A percentile compares a stretch with the other conserved stretches of the same genome.
Conservation (phyloP, 2,797 vertebrate genomes). For the Eulemur albifrons region DNA sequence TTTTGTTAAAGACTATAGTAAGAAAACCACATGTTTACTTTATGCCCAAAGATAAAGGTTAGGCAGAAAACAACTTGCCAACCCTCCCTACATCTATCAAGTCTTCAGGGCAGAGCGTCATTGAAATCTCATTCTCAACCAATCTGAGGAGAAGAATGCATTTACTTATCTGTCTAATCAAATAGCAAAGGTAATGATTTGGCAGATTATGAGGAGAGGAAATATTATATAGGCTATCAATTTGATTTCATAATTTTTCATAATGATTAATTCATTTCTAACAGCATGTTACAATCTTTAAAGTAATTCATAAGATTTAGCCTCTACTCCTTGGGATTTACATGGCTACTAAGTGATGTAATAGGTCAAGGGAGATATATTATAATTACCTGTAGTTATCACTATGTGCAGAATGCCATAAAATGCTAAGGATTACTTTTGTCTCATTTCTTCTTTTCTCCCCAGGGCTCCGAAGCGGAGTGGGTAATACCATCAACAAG, state of each 20-base stretch:
- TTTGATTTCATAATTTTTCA: constrained; percentile 2
- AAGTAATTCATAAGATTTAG: not conserved
- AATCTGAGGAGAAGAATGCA: not conserved
- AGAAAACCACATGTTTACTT: not conserved
- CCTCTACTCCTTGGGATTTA: not conserved
- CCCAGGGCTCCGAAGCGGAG: not conserved
- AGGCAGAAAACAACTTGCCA: not conserved
- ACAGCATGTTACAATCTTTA: not conserved
- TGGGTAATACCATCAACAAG: not conserved
- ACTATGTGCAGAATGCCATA: not conserved
- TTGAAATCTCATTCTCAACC: not conserved
- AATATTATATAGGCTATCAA: not conserved
- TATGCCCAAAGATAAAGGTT: not conserved
- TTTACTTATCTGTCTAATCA: not conserved
- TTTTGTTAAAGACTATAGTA: not conserved
- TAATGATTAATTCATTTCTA: not conserved
- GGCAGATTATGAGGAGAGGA: not conserved
- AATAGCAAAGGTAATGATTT: not conserved
- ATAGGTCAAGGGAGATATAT: not conserved
- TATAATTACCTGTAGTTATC: not conserved
- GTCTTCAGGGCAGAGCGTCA: not conserved
- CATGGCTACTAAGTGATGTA: not conserved
- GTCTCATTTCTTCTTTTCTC: not conserved
- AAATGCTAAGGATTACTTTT: not conserved
- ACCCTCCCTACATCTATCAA: not conserved